These are phyloP conservation scores for Lordiphosa andalusiaca DNA, from an alignment of 2,888 invertebrate genomes.

Conservation along the genomic window DNA sequence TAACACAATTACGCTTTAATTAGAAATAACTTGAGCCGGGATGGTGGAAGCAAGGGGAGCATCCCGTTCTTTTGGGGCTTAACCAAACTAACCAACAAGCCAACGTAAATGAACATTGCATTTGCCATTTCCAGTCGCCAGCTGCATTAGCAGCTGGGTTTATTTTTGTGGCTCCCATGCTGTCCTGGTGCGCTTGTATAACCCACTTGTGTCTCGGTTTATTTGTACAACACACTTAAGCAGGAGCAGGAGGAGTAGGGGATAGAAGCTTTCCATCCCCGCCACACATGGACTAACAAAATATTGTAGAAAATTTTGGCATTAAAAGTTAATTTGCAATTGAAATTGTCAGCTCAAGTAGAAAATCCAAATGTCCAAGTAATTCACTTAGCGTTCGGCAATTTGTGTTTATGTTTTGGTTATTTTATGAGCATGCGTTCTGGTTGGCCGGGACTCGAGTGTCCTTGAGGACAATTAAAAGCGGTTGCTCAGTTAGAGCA, in stretches of 20 bases:
- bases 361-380: constrained; percentile 32
- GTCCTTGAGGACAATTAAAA: constrained; percentile 41
- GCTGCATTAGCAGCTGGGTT: constrained; percentile 47
- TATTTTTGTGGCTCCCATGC: constrained; percentile 56
- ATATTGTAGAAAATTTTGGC: background rate
- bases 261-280: constrained; percentile 11
- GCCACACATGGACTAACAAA: constrained; percentile 31
- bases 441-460: constrained; percentile 9
- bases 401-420: constrained; percentile 20
- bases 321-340: constrained; percentile 62
- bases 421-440: constrained; percentile 20
- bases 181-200: constrained; percentile 18
- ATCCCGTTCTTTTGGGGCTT: background rate
- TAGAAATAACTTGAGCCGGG: constrained; percentile 44
- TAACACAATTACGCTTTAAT: constrained; percentile 58
- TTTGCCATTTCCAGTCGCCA: constrained; percentile 30
- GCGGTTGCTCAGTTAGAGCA: constrained; percentile 16
- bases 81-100: constrained; percentile 4
- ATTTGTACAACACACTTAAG: constrained; percentile 15
- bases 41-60: background rate
- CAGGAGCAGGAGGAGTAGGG: background rate
- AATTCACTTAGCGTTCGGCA: constrained; percentile 35
- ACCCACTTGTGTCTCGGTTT: constrained; percentile 9
- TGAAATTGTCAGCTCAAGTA: constrained; percentile 53
- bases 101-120: constrained; percentile 29